A percentile compares a stretch with the other conserved stretches of the same genome.
phyloP scores from a whole-genome alignment of 1,140 invertebrate species.

The Neodiprion virginianus region DNA sequence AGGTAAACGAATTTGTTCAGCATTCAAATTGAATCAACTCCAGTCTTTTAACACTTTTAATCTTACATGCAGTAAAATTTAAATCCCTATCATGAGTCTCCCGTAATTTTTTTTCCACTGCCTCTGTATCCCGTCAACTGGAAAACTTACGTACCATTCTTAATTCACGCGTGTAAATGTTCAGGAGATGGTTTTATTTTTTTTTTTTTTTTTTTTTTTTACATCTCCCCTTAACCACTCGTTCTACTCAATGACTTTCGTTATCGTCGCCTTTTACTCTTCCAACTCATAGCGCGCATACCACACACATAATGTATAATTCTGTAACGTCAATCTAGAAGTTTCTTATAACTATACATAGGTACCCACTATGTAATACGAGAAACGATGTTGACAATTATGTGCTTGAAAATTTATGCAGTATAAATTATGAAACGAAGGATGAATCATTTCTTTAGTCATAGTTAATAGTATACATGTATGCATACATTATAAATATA shows the following conservation, averaged over 20 bases:
- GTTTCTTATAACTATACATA: background rate
- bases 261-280: background rate
- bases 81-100: background rate
- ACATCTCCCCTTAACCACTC: too few relatives aligned
- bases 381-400: constrained; percentile 27
- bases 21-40: background rate
- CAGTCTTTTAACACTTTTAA: constrained; percentile 3
- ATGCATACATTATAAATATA: constrained; percentile 18
- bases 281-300: constrained; percentile 11
- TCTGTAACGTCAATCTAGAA: too few relatives aligned
- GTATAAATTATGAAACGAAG: constrained; percentile 27
- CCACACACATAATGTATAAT: constrained; percentile 11
- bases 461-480: constrained; percentile 42
- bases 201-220: too few relatives aligned
- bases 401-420: constrained; percentile 25
- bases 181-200: too few relatives aligned
- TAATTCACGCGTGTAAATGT: too few relatives aligned
- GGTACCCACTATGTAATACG: background rate
- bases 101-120: background rate
- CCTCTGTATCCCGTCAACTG: background rate
- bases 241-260: too few relatives aligned
- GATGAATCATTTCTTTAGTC: constrained; percentile 40
- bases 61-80: background rate
- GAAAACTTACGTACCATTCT: background rate
- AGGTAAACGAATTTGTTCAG: background rate